These are phyloP conservation scores for Petroica traversi DNA, from an alignment of 2,113 vertebrate species.

Conservation along the genomic window DNA sequence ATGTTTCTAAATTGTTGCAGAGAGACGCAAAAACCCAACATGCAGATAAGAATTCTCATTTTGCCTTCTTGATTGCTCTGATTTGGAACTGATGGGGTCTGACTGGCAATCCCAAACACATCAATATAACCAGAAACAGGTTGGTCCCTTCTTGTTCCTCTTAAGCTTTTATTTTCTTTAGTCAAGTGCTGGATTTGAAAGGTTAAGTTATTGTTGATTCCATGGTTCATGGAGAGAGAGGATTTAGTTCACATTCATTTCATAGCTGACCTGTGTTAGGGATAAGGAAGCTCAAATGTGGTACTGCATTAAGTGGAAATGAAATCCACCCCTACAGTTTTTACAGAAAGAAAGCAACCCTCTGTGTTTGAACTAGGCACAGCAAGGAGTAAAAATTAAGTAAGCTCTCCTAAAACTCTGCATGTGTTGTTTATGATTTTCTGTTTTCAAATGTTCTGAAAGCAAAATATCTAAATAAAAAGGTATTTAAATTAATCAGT, in stretches of 20 bases:
- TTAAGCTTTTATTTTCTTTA: not conserved
- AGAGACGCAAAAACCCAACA: not conserved
- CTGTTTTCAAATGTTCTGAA: not conserved
- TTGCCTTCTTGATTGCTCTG: not conserved
- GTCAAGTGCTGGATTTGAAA: not conserved
- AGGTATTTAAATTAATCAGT: not conserved
- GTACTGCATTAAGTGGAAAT: not conserved
- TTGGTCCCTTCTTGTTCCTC: not conserved
- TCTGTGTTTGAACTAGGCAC: not conserved
- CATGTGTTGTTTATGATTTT: not conserved
- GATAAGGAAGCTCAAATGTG: not conserved
- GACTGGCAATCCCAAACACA: not conserved
- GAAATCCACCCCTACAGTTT: not conserved
- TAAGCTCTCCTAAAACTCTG: not conserved
- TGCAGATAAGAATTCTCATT: slow-evolving; percentile 19
- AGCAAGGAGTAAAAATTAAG: not conserved
- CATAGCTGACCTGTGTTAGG: not conserved
- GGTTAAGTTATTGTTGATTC: not conserved
- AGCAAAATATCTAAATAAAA: not conserved
- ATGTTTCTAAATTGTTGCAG: not conserved
- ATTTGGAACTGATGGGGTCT: not conserved
- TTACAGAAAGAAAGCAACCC: not conserved
- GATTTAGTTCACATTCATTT: not conserved
- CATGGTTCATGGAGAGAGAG: not conserved
- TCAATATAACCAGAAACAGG: not conserved